Percentiles rank a stretch among this genome's conserved stretches.
phyloP scores from a whole-genome alignment of 2,797 vertebrate species.

The Pipistrellus pipistrellus region DNA sequence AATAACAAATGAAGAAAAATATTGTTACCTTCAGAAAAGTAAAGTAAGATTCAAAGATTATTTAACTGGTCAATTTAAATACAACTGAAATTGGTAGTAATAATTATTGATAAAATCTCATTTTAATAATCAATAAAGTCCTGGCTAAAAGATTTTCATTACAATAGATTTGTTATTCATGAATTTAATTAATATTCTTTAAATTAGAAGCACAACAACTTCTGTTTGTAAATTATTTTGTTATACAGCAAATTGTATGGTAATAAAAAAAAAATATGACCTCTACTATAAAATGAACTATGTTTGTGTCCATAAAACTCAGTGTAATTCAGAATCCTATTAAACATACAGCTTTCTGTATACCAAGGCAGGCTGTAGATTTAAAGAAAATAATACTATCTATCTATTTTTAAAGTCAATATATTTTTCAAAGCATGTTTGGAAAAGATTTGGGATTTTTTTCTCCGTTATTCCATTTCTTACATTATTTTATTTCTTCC shows the following conservation, averaged over 20 bases:
- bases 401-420: background rate
- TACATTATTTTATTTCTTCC: background rate
- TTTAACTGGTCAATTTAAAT: background rate
- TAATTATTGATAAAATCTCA: constrained; percentile 47
- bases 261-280: background rate
- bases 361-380: background rate
- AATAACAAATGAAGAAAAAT: background rate
- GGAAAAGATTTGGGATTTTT: background rate
- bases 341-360: background rate
- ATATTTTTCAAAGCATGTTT: background rate
- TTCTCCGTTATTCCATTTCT: background rate
- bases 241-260: background rate
- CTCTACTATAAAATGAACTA: background rate
- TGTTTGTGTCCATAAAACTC: background rate
- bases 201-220: background rate
- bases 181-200: background rate
- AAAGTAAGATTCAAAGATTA: background rate
- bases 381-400: background rate
- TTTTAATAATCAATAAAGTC: background rate
- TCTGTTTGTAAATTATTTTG: background rate
- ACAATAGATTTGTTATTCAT: background rate
- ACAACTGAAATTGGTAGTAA: background rate
- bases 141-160: background rate
- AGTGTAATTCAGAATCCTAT: background rate
- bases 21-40: background rate